A percentile compares a stretch with the other conserved stretches of the same genome.
Evolutionary conservation across 2,888 invertebrate species (phyloP).

Genomic region (Mesorhabditis belari): DNA sequence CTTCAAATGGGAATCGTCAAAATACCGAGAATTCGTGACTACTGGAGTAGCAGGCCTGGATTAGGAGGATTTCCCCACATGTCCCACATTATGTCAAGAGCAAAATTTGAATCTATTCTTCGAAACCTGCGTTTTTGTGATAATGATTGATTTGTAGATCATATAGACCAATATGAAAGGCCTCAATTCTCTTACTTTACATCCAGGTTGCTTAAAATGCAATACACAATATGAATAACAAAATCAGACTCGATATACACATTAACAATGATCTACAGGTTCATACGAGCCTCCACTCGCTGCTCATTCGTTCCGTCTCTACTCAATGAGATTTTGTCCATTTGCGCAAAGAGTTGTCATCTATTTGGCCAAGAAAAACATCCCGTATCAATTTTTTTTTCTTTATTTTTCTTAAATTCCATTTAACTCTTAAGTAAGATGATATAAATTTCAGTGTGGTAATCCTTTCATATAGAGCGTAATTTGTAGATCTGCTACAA

Average conservation of each 20-base stretch:
- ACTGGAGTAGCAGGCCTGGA: no score
- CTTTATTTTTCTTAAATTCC: not conserved
- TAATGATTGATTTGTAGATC: no score
- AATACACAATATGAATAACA: not conserved
- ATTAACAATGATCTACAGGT: constrained; percentile 13
- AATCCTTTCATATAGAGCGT: no score
- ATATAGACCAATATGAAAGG: constrained; percentile 35
- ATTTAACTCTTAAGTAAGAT: not conserved
- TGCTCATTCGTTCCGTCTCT: constrained; percentile 66
- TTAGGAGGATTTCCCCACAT: no score
- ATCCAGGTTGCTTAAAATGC: constrained; percentile 21
- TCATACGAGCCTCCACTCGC: constrained; percentile 30
- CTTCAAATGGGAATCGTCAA: no score
- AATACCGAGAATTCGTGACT: no score
- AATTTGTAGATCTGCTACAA: no score
- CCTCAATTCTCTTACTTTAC: constrained; percentile 29
- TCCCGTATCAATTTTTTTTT: constrained; percentile 58
- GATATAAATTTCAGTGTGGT: constrained; percentile 40
- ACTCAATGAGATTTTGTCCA: constrained; percentile 78
- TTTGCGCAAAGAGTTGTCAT: constrained; percentile 72
- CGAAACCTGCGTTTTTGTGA: no score
- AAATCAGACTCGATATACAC: not conserved
- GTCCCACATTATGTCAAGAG: no score
- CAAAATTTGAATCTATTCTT: no score
- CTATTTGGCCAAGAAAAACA: constrained; percentile 71